phyloP scores from a whole-genome alignment of 2,113 vertebrate species.

The Pituophis catenifer region DNA sequence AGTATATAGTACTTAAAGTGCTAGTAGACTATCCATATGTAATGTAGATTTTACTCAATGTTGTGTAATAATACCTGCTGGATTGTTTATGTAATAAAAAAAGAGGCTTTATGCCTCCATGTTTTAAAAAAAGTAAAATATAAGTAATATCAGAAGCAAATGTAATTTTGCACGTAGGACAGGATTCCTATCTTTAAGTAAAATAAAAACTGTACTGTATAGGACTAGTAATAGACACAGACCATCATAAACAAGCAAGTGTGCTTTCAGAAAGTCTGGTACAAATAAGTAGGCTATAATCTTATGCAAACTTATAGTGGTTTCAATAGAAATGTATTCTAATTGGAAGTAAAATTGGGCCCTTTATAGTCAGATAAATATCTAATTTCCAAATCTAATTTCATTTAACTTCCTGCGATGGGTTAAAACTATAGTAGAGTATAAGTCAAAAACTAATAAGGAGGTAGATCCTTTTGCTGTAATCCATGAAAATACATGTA shows the following conservation, averaged over 20 bases:
- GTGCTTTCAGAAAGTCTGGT: constrained; percentile 24
- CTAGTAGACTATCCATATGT: constrained; percentile 53
- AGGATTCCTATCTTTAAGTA: neutral
- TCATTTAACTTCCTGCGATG: constrained; percentile 26
- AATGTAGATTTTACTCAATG: neutral
- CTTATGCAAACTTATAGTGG: neutral
- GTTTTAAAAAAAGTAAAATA: neutral
- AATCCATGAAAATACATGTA: constrained; percentile 8
- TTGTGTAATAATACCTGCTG: neutral
- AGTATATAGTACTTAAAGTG: constrained; percentile 61
- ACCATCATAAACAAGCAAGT: neutral
- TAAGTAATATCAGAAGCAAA: constrained; percentile 51
- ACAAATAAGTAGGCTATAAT: constrained; percentile 8
- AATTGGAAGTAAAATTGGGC: neutral
- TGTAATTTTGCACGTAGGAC: constrained; percentile 57
- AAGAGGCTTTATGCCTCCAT: neutral
- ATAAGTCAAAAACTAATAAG: constrained; percentile 10
- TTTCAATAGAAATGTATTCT: neutral
- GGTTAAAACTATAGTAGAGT: constrained; percentile 27
- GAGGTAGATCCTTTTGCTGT: constrained; percentile 1
- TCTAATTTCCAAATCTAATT: constrained; percentile 21
- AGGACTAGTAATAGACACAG: constrained; percentile 20
- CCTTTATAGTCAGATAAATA: neutral
- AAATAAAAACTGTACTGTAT: neutral
- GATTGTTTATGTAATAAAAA: neutral